Evolutionary conservation across 2,113 vertebrate genomes (phyloP).

Genomic region (Syrrhaptes paradoxus): DNA sequence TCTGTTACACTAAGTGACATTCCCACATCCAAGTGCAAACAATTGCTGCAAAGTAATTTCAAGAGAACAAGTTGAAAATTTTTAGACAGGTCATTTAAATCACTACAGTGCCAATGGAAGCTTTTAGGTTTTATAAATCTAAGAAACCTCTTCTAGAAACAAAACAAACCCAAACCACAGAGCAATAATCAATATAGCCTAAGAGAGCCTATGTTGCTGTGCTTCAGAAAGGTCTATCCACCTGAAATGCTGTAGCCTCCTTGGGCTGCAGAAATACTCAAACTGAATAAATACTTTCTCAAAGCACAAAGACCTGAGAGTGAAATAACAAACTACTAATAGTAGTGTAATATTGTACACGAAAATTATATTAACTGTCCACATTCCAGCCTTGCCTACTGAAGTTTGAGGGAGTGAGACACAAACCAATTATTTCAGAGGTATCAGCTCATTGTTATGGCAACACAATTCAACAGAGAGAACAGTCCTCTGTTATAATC

Average conservation of each 20-base stretch:
- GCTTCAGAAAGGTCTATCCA: not conserved
- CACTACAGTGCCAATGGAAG: not conserved
- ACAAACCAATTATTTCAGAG: not conserved
- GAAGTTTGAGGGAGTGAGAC: not conserved
- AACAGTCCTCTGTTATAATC: not conserved
- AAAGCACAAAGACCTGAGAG: not conserved
- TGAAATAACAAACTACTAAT: not conserved
- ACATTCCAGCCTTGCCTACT: not conserved
- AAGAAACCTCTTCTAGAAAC: not conserved
- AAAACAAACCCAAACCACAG: not conserved
- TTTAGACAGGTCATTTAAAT: not conserved
- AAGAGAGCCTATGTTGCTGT: not conserved
- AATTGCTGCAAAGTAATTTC: not conserved
- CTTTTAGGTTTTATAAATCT: not conserved
- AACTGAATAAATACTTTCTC: not conserved
- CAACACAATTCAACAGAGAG: not conserved
- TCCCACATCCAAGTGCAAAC: not conserved
- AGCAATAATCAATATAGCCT: not conserved
- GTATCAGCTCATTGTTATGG: not conserved
- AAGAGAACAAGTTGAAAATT: not conserved
- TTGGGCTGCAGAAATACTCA: not conserved
- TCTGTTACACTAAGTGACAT: not conserved
- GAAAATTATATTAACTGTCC: not conserved
- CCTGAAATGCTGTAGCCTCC: not conserved
- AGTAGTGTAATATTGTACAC: not conserved